Conservation (phyloP, 2,113 vertebrate species). For the Nothocercus nigrocapillus region DNA sequence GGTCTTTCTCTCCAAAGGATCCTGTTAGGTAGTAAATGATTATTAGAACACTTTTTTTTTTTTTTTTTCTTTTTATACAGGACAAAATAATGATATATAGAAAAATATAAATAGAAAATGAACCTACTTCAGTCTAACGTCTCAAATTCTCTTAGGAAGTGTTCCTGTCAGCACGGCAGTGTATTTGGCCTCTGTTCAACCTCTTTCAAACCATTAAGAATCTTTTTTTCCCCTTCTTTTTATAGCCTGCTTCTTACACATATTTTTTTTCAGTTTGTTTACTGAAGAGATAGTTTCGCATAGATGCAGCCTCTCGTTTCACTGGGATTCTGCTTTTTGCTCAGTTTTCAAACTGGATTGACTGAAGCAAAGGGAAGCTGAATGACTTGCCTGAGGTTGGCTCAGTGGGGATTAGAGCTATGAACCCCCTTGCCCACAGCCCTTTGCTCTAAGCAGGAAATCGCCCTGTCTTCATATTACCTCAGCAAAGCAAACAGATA, state of each 20-base stretch:
- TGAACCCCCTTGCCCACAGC: not conserved
- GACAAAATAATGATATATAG: conserved; percentile 19
- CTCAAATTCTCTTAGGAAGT: conserved; percentile 33
- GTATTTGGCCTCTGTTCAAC: conserved; percentile 28
- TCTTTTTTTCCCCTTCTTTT: not conserved
- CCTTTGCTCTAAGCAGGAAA: not conserved
- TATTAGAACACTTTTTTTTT: conserved; percentile 39
- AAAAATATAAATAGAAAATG: conserved; percentile 41
- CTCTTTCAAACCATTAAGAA: conserved; percentile 21
- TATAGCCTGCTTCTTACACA: not conserved
- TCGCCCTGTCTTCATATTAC: not conserved
- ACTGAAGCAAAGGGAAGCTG: conserved; percentile 14
- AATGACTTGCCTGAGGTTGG: not conserved
- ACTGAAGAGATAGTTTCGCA: conserved; percentile 3
- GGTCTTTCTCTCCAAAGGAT: not conserved
- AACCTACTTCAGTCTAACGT: not conserved
- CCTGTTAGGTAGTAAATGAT: conserved; percentile 48
- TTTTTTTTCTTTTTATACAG: not conserved
- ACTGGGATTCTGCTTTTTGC: conserved; percentile 17
- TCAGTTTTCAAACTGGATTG: conserved; percentile 34
- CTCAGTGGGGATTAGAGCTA: conserved; percentile 31
- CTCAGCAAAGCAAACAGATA: not conserved
- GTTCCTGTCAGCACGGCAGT: conserved; percentile 23
- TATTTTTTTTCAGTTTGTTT: not conserved
- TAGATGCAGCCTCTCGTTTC: not conserved